Evolutionary conservation across 2,888 invertebrate species (phyloP), one percentile per base, ranked within the genome.

Genomic region (Drosophila antonietae): DNA sequence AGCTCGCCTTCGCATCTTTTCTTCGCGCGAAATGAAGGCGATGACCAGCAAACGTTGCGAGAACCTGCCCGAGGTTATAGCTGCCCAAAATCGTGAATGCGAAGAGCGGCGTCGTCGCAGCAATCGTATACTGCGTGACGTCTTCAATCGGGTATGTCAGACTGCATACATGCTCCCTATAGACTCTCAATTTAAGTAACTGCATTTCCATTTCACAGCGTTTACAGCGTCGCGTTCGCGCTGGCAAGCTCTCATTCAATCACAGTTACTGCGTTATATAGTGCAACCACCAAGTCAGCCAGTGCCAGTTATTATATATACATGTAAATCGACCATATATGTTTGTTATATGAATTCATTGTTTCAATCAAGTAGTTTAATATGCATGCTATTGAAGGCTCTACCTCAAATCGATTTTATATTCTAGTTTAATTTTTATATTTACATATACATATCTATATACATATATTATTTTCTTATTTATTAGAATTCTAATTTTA

Each of bases 71-170:
- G 97, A 97, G 93, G 95, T 96, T 3, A 93, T 95, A 68, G 94
- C 94, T 69, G 96, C 95, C 86, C 94, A 94, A 75, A 94, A 94
- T 56, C 94, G 94, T 7, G 91, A 93, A 23, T 94, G 93, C 63
- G 94, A 95, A 78, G 94, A 95, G 82, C 94, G 94, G 55, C 93
- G 94, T 2, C 94, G 94, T 85, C 95, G 94, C 79, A 95, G 95
- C 10, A 97, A 97, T 93, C 94, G 95, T 79, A 91, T 97, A 35
- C 95, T 97, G 94, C 95, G 95, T 2, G 95, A 95, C 90, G 94
- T 96, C 67, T 97, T 97, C 92, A 96, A 96, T 90, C 95, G 94
- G 94, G 96, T 96, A 93, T 64, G 78, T 20, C 59, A 59, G 2
- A 14, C 56, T 2, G 14, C 15, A 33, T 9, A 14, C 9, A 18